Evolutionary conservation across 2,113 vertebrate species (phyloP), one percentile per base, ranked within the genome.

Genomic region (Urocitellus parryii): DNA sequence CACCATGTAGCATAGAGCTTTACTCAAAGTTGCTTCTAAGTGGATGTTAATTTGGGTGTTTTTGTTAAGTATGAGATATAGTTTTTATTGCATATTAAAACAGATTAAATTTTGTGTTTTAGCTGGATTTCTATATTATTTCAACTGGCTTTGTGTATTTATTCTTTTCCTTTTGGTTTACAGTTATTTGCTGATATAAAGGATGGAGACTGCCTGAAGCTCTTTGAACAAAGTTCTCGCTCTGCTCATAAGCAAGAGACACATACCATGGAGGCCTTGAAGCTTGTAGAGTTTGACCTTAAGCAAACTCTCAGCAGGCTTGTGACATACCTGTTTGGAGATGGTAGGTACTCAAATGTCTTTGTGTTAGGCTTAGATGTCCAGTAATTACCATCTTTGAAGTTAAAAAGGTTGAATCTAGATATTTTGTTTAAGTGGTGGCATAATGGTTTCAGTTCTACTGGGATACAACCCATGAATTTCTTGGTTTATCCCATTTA

Each of bases 231-330:
- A 0, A 99, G 99, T 1, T 98, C 97, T 7, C 98, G 99, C 61
- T 99, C 99, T 4, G 95, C 98, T 0, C 98, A 98, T 77, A 99
- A 99, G 91, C 99, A 99, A 96, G 99, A 99, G 90, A 97, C 94
- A 0, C 99, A 99, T 96, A 99, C 99, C 4, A 98, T 99, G 99
- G 99, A 99, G 98, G 99, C 99, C 0, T 97, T 99, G 58, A 99
- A 99, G 97, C 98, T 99, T 39, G 78, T 99, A 90, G 99, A 99
- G 97, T 99, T 99, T 82, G 98, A 99, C 97, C 99, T 99, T 85
- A 99, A 99, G 87, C 98, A 97, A 58, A 99, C 99, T 1, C 99
- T 99, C 56, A 99, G 98, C 0, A 97, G 97, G 58, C 99, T 99
- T 34, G 73, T 99, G 97, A 95, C 95, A 20, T 98, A 99, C 95